These are phyloP conservation scores for Agrotis segetum DNA, from an alignment of 2,888 invertebrate genomes.

Conservation along the genomic window DNA sequence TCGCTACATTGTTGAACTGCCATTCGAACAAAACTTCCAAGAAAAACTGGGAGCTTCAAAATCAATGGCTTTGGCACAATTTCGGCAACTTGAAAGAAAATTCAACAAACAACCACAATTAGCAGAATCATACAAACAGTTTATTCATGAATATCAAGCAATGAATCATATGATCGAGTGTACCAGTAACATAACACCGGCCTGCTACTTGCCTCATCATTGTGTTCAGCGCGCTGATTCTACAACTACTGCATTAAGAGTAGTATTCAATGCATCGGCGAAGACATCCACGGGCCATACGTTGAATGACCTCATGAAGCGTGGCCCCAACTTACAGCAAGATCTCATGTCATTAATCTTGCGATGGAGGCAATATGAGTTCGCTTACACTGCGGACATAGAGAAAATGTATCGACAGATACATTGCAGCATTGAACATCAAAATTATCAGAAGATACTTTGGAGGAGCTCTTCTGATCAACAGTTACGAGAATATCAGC, in stretches of 20 bases:
- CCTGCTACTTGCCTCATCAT: background rate
- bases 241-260: background rate
- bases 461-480: background rate
- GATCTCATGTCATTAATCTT: slow-evolving; percentile 1
- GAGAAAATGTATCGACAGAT: background rate
- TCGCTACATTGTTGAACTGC: too few species aligned
- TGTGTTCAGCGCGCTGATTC: background rate
- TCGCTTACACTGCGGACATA: background rate
- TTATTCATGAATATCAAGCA: slow-evolving; percentile 4
- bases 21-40: too few species aligned
- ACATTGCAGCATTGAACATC: slow-evolving; percentile 2
- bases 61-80: too few species aligned
- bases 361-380: slow-evolving; percentile 8
- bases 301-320: background rate
- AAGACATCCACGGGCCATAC: background rate
- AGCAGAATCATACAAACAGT: background rate
- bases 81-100: background rate
- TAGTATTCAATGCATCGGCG: background rate
- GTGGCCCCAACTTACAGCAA: background rate
- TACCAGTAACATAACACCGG: background rate
- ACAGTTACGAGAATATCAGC: background rate
- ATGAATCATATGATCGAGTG: background rate
- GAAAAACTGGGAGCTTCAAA: too few species aligned
- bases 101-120: background rate
- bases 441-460: background rate